phyloP scores from a whole-genome alignment of 2,797 vertebrate genomes.

The Phoeniculus purpureus region DNA sequence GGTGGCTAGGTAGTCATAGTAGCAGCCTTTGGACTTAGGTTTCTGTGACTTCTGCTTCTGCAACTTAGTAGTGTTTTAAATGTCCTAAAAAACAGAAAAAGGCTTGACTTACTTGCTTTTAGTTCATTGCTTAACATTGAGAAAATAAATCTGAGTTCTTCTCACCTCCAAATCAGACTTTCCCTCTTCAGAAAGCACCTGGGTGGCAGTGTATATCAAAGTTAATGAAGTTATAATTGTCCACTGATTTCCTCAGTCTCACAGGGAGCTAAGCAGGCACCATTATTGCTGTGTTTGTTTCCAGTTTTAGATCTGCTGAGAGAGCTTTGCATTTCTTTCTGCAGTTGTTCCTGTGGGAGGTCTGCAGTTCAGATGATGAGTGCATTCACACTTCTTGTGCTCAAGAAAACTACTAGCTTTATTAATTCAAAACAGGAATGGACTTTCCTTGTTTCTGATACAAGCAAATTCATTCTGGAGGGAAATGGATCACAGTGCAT shows the following conservation, averaged over 20 bases:
- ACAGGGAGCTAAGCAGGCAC: neutral
- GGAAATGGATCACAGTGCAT: neutral
- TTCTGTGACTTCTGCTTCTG: neutral
- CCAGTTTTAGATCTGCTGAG: neutral
- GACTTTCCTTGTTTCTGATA: neutral
- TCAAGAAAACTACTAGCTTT: neutral
- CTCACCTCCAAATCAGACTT: neutral
- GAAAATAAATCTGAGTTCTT: neutral
- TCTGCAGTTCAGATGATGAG: neutral
- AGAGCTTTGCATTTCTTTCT: neutral
- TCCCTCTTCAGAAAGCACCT: rapidly evolving
- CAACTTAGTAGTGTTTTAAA: neutral
- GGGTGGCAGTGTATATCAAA: neutral
- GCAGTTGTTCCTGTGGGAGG: neutral
- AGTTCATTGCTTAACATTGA: neutral
- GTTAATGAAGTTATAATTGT: conserved; percentile 23
- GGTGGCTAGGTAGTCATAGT: neutral
- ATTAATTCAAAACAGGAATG: neutral
- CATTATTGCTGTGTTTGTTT: neutral
- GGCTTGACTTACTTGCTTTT: neutral
- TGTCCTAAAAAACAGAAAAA: neutral
- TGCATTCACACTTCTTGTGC: neutral
- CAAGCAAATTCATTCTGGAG: neutral
- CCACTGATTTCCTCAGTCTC: neutral
- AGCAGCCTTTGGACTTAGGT: neutral